Base-by-base conservation (phyloP, 2,797 vertebrate species). In the Acanthurus tractus region DNA sequence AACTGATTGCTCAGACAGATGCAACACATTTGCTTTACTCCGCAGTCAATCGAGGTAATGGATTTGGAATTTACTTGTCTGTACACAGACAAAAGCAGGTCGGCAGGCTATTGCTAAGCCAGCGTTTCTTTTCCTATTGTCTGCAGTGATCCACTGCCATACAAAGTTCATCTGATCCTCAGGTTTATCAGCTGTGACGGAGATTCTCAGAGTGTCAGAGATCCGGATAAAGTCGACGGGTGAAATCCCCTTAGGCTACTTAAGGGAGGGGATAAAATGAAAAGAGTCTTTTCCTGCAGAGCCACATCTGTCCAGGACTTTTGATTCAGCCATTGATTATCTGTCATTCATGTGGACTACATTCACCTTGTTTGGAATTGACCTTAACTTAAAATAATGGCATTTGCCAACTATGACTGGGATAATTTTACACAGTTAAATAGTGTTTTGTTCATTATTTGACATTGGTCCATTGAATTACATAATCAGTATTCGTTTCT, bases 1-100 rank as follows among this genome's bases (percentile, higher is more conserved):
- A 86, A 86, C 56, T 50, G 75, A 90, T 79, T 79, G 84, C 86
- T 92, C 57, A 81, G 81, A 77, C 61, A 52, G 71, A 78, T 44
- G 29, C 18, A 9, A 44, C 54, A 70, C 29, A 25, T 42, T 42
- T 62, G 44, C 74, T 82, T 82, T 44, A 72, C 68, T 69, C 40
- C 1, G 63, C 75, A 79, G 82, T 79, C 81, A 78, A n/a, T 82
- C 38, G 20, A 81, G 67, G 42, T 75, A 76, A 88, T 84, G 89
- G 83, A 88, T 87, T 81, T 54, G 4, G 82, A 82, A 87, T 90
- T 70, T 80, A 75, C 59, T 75, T 77, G 63, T 80, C 75, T 82
- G 66, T 74, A 64, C 73, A 59, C 56, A 76, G 44, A 25, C 55
- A 29, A 70, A 63, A 88, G 61, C 48, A 52, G 67, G 63, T 80